Evolutionary conservation across 2,113 vertebrate species (phyloP).

Genomic region (Epinephelus cyanopodus): DNA sequence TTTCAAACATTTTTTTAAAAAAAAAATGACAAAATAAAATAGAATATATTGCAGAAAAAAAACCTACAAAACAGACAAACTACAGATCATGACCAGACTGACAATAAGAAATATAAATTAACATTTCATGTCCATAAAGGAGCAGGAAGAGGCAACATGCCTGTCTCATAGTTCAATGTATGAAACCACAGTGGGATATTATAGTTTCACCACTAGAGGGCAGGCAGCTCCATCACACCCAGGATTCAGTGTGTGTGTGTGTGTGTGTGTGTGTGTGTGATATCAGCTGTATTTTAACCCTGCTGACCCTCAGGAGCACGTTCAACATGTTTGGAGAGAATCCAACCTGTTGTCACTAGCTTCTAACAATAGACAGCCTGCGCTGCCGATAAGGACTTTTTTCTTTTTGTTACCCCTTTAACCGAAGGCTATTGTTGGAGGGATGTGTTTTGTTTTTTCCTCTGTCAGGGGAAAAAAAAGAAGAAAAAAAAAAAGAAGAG

Average conservation of each 20-base stretch:
- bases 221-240: not conserved
- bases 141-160: too few relatives aligned
- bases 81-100: too few relatives aligned
- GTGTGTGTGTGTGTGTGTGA: not conserved
- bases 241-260: not conserved
- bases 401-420: not conserved
- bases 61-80: too few relatives aligned
- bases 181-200: not conserved
- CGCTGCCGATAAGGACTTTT: constrained; percentile 25
- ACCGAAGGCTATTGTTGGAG: constrained; percentile 52
- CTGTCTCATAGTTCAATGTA: not conserved
- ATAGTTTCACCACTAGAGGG: constrained; percentile 60
- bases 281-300: not conserved
- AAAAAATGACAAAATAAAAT: too few relatives aligned
- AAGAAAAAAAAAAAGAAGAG: not conserved
- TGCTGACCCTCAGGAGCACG: not conserved
- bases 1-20: too few relatives aligned
- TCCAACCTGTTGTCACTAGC: constrained; percentile 42
- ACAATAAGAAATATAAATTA: too few relatives aligned
- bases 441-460: constrained; percentile 44
- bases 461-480: constrained; percentile 27
- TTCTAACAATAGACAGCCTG: constrained; percentile 51
- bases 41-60: too few relatives aligned
- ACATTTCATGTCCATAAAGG: too few relatives aligned
- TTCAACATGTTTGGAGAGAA: constrained; percentile 12